A percentile compares a stretch with the other conserved stretches of the same genome.
These are phyloP conservation scores for Heliornis fulica DNA, from an alignment of 2,113 vertebrate genomes.

Conservation along the genomic window DNA sequence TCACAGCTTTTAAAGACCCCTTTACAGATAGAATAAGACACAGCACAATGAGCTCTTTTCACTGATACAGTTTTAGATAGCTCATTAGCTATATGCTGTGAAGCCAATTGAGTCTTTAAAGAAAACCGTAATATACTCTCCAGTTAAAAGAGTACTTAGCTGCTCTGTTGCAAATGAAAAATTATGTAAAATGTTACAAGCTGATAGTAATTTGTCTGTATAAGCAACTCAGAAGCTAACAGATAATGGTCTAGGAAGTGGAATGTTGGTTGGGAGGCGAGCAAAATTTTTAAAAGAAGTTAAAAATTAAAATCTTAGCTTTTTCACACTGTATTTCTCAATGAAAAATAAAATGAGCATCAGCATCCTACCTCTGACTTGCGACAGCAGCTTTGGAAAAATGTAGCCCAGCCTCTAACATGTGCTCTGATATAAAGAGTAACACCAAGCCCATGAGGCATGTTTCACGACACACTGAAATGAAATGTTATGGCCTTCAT, in stretches of 20 bases:
- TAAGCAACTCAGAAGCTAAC: neutral
- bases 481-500: neutral
- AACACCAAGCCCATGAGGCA: neutral
- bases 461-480: neutral
- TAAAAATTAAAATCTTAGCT: neutral
- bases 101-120: conserved; percentile 29
- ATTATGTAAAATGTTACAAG: neutral
- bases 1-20: conserved; percentile 10
- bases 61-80: conserved; percentile 1
- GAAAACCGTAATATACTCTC: neutral
- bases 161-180: neutral
- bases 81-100: conserved; percentile 18
- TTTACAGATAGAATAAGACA: neutral
- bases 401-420: neutral
- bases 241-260: neutral
- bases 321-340: neutral
- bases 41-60: neutral
- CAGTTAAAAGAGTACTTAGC: neutral
- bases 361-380: neutral
- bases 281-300: too few relatives aligned
- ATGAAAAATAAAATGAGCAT: too few relatives aligned
- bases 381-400: neutral
- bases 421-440: neutral
- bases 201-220: neutral
- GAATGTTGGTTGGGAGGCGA: neutral